Evolutionary conservation across 2,113 vertebrate genomes (phyloP), one percentile per base, ranked within the genome.

Genomic region (Rousettus leschenaultii): DNA sequence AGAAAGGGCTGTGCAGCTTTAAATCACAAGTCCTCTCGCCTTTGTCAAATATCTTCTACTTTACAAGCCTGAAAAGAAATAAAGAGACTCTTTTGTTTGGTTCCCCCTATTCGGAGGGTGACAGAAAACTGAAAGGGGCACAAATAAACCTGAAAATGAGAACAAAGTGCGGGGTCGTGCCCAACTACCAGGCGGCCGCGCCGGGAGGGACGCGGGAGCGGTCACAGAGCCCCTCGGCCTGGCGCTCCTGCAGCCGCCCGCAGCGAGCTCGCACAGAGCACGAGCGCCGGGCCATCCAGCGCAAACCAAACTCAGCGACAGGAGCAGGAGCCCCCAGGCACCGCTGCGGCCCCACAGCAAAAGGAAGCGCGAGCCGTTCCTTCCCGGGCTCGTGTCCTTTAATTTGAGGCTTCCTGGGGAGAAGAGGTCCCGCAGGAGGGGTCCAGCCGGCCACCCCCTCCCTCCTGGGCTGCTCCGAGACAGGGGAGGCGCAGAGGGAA

Each of bases 1-100:
- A 98, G 98, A 98, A 98, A 95, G 40, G 4, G 73, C 55, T 95
- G 98, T 99, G 98, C 98, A 96, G 98, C 99, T 99, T 99, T 99
- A 99, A 99, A 99, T 98, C 98, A 94, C 98, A 98, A 98, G 98
- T 98, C 99, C 99, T 98, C 97, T 96, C 35, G 98, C 98, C 99
- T 99, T 98, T 99, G 98, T 99, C 99, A 99, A 99, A 99, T 98
- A 99, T 98, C 98, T 98, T 98, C 99, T 98, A 99, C 99, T 99
- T 99, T 99, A 99, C 99, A 98, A 98, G 99, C 99, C 97, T 99
- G 99, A 99, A 99, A 99, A 99, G 99, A 99, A 99, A 99, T 98
- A 98, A 98, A 98, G 97, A 98, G 97, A 97, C 98, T 98, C 99
- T 99, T 99, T 99, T 99, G 99, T 99, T 98, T 99, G 98, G 97